These are phyloP conservation scores for Lutjanus erythropterus DNA, from an alignment of 2,113 vertebrate genomes.

Conservation along the genomic window DNA sequence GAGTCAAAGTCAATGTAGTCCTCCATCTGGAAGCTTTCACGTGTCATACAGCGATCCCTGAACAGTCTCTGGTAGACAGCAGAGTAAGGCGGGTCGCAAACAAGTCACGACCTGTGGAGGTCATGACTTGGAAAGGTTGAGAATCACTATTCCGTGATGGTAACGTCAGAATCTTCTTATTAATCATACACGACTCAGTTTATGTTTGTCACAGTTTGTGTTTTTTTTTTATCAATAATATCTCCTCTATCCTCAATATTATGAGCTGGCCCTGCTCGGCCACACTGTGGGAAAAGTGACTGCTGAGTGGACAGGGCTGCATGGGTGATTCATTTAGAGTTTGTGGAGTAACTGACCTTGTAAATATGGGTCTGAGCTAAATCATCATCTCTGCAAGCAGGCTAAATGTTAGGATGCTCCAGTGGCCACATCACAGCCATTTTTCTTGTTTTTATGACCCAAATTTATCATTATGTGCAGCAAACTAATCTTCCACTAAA, in stretches of 20 bases:
- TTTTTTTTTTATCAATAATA: conserved; percentile 17
- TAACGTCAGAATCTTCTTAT: too few species aligned
- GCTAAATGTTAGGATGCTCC: conserved; percentile 9
- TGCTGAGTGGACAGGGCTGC: conserved; percentile 42
- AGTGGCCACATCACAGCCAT: background rate
- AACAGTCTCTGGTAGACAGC: too few species aligned
- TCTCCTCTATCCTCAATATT: background rate
- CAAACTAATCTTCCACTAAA: background rate
- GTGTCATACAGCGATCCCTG: too few species aligned
- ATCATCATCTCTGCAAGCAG: conserved; percentile 18
- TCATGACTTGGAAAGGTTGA: too few species aligned
- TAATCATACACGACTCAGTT: background rate
- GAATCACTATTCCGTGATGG: too few species aligned
- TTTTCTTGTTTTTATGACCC: background rate
- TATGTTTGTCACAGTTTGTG: background rate
- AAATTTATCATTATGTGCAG: background rate
- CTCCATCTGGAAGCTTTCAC: too few species aligned
- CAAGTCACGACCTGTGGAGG: too few species aligned
- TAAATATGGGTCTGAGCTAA: conserved; percentile 36
- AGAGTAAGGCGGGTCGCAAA: too few species aligned
- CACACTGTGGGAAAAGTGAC: conserved; percentile 26
- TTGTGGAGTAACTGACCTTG: conserved; percentile 61
- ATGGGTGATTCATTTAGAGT: conserved; percentile 54
- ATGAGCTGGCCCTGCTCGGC: conserved; percentile 13
- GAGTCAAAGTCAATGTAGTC: too few species aligned